Evolutionary conservation across 2,888 invertebrate genomes (phyloP).

Genomic region (Platycheirus albimanus): DNA sequence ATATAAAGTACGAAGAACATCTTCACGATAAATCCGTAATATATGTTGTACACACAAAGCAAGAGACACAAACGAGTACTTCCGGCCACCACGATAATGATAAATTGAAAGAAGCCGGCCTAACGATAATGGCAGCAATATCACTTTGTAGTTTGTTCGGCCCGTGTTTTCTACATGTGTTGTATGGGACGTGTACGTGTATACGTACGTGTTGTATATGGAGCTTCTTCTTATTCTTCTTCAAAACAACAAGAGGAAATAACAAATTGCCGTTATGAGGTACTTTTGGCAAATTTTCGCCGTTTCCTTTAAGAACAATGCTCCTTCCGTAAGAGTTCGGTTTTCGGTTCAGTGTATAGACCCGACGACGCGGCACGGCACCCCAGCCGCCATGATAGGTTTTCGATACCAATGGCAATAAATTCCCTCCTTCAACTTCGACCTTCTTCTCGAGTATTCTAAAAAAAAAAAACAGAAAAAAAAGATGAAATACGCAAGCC

Average conservation of each 20-base stretch:
- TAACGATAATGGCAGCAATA: constrained; percentile 71
- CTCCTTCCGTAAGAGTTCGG: constrained; percentile 12
- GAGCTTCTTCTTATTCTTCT: neutral
- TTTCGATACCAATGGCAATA: constrained; percentile 66
- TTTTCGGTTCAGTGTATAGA: neutral
- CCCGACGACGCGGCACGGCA: too few species aligned
- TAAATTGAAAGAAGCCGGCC: constrained; percentile 64
- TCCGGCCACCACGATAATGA: constrained; percentile 55
- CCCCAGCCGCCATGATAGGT: too few species aligned
- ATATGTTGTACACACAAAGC: too few species aligned
- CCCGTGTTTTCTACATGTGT: constrained; percentile 33
- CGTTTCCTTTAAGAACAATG: constrained; percentile 26
- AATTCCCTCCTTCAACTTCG: constrained; percentile 42
- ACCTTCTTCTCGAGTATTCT: neutral
- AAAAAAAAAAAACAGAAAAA: constrained; percentile 9
- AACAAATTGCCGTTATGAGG: constrained; percentile 62
- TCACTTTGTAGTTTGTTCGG: constrained; percentile 66
- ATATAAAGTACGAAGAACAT: too few species aligned
- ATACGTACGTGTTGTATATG: too few species aligned
- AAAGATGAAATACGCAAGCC: constrained; percentile 55
- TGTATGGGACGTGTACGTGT: constrained; percentile 28
- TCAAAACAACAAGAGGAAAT: neutral
- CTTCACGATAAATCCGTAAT: constrained; percentile 45
- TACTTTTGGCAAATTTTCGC: constrained; percentile 50
- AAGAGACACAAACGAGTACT: constrained; percentile 42